Base-by-base conservation (phyloP, 2,888 invertebrate species). In the Brassicogethes aeneus region DNA sequence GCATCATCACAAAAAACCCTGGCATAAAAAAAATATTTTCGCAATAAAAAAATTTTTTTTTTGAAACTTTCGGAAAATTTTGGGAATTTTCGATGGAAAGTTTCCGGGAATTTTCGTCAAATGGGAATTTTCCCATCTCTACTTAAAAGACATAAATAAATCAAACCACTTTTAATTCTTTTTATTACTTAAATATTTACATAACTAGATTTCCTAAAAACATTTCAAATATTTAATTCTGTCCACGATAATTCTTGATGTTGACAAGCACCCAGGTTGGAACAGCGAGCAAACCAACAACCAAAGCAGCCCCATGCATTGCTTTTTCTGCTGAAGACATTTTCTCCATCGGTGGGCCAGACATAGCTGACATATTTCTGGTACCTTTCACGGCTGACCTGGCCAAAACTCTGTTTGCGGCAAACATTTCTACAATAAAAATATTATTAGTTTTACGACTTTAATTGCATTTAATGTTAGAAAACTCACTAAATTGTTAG, bases 181-280 rank as follows among this genome's bases (percentile, higher is more conserved):
- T 23, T 23, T 23, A 23, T 23, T 23, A 23, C 23, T 23, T 23
- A 23, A 23, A 23, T 23, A 23, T 23, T 7, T 23, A 23, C 23
- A 23, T 7, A 23, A 23, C 10, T 23, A 10, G 5, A 23, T 5
- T 37, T 32, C 33, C 30, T 23, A 39, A 31, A 12, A 33, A 31
- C 8, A 23, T 37, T 17, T 36, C 36, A 14, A 17, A 36, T 38
- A 41, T 36, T 50, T 54, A 52, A 32, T 54, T 52, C 12, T 37
- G 30, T 3, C 51, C 56, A 51, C 60, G 62, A 55, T 68, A 69
- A 31, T 61, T 45, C 36, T 61, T 60, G 36, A 69, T 55, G 51
- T 69, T 57, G 29, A 53, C 48, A 5, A 66, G 51, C 2, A 69
- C 63, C 60, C 63, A 69, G 0, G 46, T 46, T 13, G 69, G 69